Evolutionary conservation across 2,888 invertebrate genomes (phyloP).

Genomic region (Xylota sylvarum): DNA sequence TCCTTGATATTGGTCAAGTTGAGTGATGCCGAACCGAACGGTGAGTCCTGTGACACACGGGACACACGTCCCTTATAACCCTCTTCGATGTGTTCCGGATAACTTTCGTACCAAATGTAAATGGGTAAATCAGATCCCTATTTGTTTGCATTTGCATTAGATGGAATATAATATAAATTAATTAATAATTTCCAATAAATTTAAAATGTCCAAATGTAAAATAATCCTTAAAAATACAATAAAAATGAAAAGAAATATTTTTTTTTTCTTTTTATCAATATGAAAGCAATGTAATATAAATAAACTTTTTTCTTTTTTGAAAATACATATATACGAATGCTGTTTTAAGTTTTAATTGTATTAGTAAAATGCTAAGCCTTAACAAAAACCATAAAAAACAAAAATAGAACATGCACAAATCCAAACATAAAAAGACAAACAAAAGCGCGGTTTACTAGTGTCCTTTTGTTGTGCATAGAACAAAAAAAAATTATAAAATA

Average conservation of each 20-base stretch:
- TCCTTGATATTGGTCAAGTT: slow-evolving; percentile 97
- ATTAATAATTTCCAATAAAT: neutral
- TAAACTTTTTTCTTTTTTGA: slow-evolving; percentile 27
- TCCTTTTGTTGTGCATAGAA: slow-evolving; percentile 20
- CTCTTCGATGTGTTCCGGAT: slow-evolving; percentile 97
- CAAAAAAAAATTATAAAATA: neutral
- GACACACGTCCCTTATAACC: slow-evolving; percentile 97
- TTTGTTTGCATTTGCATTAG: slow-evolving; percentile 60
- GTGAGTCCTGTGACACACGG: slow-evolving; percentile 94
- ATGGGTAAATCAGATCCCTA: slow-evolving; percentile 98
- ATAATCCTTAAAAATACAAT: slow-evolving; percentile 39
- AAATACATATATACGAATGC: slow-evolving; percentile 58
- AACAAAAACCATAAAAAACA: slow-evolving; percentile 8
- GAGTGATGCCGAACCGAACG: slow-evolving; percentile 96
- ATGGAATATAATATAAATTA: slow-evolving; percentile 2
- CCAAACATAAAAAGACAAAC: slow-evolving; percentile 13
- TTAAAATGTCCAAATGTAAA: neutral
- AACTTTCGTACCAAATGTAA: slow-evolving; percentile 99
- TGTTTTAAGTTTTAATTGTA: slow-evolving; percentile 64
- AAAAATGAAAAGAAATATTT: slow-evolving; percentile 51
- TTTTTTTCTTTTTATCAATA: slow-evolving; percentile 20
- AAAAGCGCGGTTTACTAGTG: neutral
- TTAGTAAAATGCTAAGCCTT: slow-evolving; percentile 50
- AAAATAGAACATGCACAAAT: neutral
- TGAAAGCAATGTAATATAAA: slow-evolving; percentile 64